Base-by-base conservation (phyloP, 2,113 vertebrate genomes). In the Elanus axillaris region DNA sequence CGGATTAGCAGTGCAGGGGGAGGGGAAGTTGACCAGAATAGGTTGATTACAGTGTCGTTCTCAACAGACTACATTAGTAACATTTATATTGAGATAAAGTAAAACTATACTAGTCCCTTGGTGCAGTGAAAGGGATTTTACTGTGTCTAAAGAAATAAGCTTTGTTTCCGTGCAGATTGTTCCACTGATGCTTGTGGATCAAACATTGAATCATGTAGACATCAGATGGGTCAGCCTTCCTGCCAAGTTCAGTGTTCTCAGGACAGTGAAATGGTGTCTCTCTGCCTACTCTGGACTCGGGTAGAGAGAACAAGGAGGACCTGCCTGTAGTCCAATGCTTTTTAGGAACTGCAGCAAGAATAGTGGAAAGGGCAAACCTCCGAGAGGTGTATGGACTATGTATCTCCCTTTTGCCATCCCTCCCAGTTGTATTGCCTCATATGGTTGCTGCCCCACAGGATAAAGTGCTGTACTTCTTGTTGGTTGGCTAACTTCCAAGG, bases 1-100 rank as follows among this genome's bases (percentile, higher is more conserved):
- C 79, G 42, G 53, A 55, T 55, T 64, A 47, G 5, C 0, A 1
- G 58, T 17, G 42, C 3, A 2, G 12, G 2, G 13, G 27, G 18
- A 56, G 22, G 16, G 20, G 17, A 10, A 10, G 6, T 26, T 48
- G 45, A 36, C 19, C 32, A 56, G 62, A 50, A 67, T 10, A 34
- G 43, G 16, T 47, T 78, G 88, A 11, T 58, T 29, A 45, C 6
- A 3, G 15, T n/a, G 7, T 48, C 68, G 77, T 90, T 91, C 42
- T 83, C 75, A 60, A 40, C 14, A n/a, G 48, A 53, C 59, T 68
- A 23, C 55, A 9, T 64, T 59, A 53, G 42, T 66, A 77, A 40
- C 22, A 31, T 58, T 38, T 60, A 40, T n/a, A n/a, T 17, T 48
- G 45, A 59, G 45, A 17, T 59, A 34, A 80, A 64, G n/a, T 64